Evolutionary conservation across 2,113 vertebrate genomes (phyloP).

Genomic region (Poecile atricapillus): DNA sequence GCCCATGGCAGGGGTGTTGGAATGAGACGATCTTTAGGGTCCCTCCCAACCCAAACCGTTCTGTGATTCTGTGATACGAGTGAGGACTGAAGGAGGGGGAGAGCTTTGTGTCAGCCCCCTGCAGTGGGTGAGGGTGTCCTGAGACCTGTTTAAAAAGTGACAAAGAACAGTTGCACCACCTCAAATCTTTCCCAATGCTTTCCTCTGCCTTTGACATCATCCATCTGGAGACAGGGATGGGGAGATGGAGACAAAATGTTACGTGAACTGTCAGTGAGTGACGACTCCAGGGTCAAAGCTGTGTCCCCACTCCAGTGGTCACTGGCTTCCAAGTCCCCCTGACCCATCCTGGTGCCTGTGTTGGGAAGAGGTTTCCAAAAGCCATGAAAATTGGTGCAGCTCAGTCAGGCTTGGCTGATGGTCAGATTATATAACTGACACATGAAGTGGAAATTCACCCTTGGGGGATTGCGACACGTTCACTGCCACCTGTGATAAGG

Average conservation of each 20-base stretch:
- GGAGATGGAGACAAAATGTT: background rate
- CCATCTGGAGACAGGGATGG: background rate
- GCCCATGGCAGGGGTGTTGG: too few species aligned
- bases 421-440: background rate
- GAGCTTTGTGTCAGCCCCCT: background rate
- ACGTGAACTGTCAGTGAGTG: rapidly evolving
- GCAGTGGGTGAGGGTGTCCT: background rate
- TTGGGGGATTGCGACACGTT: background rate
- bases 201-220: background rate
- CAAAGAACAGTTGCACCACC: background rate
- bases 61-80: background rate
- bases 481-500: background rate
- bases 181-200: background rate
- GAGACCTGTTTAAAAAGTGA: background rate
- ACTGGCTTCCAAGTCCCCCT: background rate
- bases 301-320: background rate
- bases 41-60: background rate
- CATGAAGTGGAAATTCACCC: background rate
- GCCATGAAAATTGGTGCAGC: rapidly evolving
- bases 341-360: background rate
- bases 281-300: rapidly evolving
- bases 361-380: background rate
- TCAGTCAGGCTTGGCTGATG: background rate
- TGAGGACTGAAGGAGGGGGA: background rate
- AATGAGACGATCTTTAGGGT: background rate